These are phyloP conservation scores for Aphelinus certus DNA, from an alignment of 1,140 invertebrate genomes.

Conservation along the genomic window DNA sequence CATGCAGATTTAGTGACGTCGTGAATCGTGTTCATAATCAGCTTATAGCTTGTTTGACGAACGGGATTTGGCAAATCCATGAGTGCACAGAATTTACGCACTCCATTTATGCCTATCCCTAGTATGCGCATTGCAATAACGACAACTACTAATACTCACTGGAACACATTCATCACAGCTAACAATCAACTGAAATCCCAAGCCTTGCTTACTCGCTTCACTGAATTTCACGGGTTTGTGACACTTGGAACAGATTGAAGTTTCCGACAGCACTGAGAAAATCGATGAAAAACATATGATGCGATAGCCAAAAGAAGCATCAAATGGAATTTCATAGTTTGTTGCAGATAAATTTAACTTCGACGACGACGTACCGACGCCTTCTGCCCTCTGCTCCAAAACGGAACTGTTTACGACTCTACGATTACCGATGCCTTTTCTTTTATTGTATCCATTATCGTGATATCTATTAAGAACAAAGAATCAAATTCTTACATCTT, in stretches of 20 bases:
- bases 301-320: conserved; percentile 18
- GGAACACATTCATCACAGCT: neutral
- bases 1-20: too few relatives aligned
- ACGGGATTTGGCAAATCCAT: conserved; percentile 37
- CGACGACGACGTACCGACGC: too few relatives aligned
- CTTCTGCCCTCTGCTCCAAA: too few relatives aligned
- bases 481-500: too few relatives aligned
- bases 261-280: conserved; percentile 14
- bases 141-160: conserved; percentile 17
- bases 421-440: too few relatives aligned
- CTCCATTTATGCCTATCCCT: conserved; percentile 32
- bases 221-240: conserved; percentile 15
- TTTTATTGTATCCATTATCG: too few relatives aligned
- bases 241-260: conserved; percentile 18
- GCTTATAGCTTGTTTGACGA: conserved; percentile 18
- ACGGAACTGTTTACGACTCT: too few relatives aligned
- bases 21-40: too few relatives aligned
- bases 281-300: conserved; percentile 17
- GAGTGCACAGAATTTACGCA: conserved; percentile 38
- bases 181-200: conserved; percentile 31
- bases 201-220: conserved; percentile 26
- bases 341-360: too few relatives aligned
- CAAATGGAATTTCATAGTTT: too few relatives aligned
- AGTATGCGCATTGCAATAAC: conserved; percentile 27
- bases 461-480: too few relatives aligned